Base-by-base conservation (phyloP, 1,140 invertebrate genomes). In the Drosophila triauraria region DNA sequence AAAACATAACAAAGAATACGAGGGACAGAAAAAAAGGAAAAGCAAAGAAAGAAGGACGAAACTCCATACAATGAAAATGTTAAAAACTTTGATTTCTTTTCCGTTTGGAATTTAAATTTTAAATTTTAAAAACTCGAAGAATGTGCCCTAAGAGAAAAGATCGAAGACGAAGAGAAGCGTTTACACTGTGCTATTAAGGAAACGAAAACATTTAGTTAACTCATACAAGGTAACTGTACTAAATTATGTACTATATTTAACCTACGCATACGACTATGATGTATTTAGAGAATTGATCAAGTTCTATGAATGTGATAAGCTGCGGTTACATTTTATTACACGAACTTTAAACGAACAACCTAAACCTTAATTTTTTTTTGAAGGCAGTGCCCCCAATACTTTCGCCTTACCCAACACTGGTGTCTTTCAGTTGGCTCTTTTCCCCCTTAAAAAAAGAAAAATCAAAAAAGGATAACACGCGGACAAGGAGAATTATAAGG, bases 221-320 rank as follows among this genome's bases (percentile, higher is more conserved):
- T 85, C 51, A 46, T 68, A 78, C 64, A 68, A 85, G 68, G 56
- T 83, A 79, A 82, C 58, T 58, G 75, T 75, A 83, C 60, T 75
- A 79, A 82, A 69, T 60, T 60, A 76, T 72, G 69, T 70, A 72
- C 72, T 78, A 78, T 78, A 78, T 69, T 57, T 69, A 61, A 50
- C 65, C 65, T 50, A 71, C 32, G 69, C 44, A 67, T 58, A 72
- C 44, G 65, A 59, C 69, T 72, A 68, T 54, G 51, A 54, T 72
- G 67, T 72, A 72, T 72, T 72, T 72, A 71, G 69, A 72, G 53
- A 77, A 77, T 57, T 70, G 61, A 80, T 83, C 74, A 65, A 77
- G 75, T 76, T 75, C 75, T 80, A 62, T 74, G 75, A 80, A 87
- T 87, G 83, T 87, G 83, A 86, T 86, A 85, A 86, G 62, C 32